Evolutionary conservation across 2,797 vertebrate species (phyloP).

Genomic region (Syngnathus rostellatus): DNA sequence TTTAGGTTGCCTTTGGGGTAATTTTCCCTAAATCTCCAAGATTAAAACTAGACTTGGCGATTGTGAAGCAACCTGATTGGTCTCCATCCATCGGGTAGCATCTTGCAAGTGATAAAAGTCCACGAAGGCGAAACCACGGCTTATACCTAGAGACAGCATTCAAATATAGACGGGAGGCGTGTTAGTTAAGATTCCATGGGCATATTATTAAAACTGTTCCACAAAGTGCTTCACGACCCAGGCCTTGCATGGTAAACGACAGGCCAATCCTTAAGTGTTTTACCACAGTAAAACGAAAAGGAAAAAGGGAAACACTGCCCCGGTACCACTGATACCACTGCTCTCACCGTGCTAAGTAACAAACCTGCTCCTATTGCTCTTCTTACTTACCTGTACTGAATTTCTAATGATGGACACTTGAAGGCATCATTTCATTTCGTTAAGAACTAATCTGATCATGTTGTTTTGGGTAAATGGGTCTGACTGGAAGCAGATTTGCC

Average conservation of each 20-base stretch:
- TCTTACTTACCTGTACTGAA: conserved; percentile 55
- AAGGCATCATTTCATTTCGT: conserved; percentile 27
- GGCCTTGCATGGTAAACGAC: conserved; percentile 84
- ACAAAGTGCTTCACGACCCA: conserved; percentile 98
- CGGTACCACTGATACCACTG: conserved; percentile 31
- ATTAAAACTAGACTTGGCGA: conserved; percentile 99
- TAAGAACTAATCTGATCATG: conserved; percentile 51
- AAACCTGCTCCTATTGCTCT: conserved; percentile 53
- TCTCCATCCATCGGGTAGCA: conserved; percentile 99
- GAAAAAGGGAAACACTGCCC: conserved; percentile 41
- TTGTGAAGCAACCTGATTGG: conserved; percentile 99
- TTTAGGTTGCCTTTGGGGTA: conserved; percentile 65
- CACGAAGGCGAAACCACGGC: conserved; percentile 99
- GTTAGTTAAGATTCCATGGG: conserved; percentile 99
- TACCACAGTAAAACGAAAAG: conserved; percentile 89
- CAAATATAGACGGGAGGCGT: conserved; percentile 99
- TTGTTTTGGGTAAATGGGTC: conserved; percentile 87
- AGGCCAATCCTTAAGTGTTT: conserved; percentile 82
- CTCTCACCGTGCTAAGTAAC: not conserved
- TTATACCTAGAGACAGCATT: conserved; percentile 99
- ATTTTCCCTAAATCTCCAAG: conserved; percentile 75
- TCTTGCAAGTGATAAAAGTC: conserved; percentile 99
- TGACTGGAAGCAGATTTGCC: conserved; percentile 82
- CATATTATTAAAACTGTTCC: conserved; percentile 93
- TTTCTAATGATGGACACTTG: conserved; percentile 29